phyloP scores from a whole-genome alignment of 2,888 invertebrate species.

The Eupeodes latifasciatus region DNA sequence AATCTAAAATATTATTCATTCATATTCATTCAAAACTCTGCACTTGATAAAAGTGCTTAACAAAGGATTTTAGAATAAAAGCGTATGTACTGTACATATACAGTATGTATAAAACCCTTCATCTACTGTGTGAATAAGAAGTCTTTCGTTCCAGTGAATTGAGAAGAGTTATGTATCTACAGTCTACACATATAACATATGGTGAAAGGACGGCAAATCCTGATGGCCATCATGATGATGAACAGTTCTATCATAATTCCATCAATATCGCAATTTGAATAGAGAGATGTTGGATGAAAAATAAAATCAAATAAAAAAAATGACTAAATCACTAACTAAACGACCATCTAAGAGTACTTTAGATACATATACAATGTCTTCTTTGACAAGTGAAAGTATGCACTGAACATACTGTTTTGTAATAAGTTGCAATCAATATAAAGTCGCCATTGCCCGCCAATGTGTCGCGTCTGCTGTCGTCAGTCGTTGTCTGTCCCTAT shows the following conservation, averaged over 20 bases:
- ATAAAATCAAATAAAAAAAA: not conserved
- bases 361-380: conserved; percentile 30
- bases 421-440: conserved; percentile 27
- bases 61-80: conserved; percentile 38
- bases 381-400: conserved; percentile 11
- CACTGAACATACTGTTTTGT: not conserved
- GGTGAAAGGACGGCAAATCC: not conserved
- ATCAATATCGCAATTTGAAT: conserved; percentile 50
- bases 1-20: conserved; percentile 55
- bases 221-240: not conserved
- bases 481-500: not conserved
- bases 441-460: not conserved
- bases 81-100: not conserved
- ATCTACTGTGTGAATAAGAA: conserved; percentile 18
- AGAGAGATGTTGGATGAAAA: not conserved
- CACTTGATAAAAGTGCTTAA: conserved; percentile 37
- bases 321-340: conserved; percentile 41
- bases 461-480: conserved; percentile 1
- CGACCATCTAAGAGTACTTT: conserved; percentile 44
- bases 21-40: conserved; percentile 33
- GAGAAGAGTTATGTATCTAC: not conserved
- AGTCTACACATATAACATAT: too few species aligned
- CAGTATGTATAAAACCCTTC: too few species aligned
- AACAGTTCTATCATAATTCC: conserved; percentile 13
- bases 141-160: not conserved